Evolutionary conservation across 23 tunicate species (phyloP), one percentile per base, ranked within the genome.

Genomic region (Halocynthia roretzi): DNA sequence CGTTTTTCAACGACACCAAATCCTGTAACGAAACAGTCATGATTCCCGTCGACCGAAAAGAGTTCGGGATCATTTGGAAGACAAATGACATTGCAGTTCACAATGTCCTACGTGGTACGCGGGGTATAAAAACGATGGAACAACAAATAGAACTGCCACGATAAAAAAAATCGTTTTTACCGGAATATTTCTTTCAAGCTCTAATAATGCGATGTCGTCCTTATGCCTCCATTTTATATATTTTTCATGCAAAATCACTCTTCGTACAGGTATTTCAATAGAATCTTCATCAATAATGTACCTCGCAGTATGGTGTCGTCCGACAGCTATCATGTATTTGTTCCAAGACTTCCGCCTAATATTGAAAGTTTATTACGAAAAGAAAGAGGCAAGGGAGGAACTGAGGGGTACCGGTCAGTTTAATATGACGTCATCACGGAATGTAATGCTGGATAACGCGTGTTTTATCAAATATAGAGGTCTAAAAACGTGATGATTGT

Each of bases 11-110:
- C 31, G 10, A 74, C n/a, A 8, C 78, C 78, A 48, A 74, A 74
- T 50, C 78, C 78, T 8, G 78, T 74, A 62, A 74, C 78, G 40
- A 50, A 74, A 6, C 78, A 74, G 8, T 74, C 78, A 12, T 23
- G 62, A 8, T 18, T 44, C 22, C 56, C 62, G 14, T 31, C 44
- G 44, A 31, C 44, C 44, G 44, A 31, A 31, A 31, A 31, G 1
- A 31, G 44, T 31, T 31, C 44, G 44, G 44, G 44, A 31, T 31
- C 44, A 31, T 31, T 31, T 31, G 44, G 44, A 31, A 31, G 44
- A 31, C 44, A 31, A 31, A 31, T 31, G 4, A 31, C 44, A 31
- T 31, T 31, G 44, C 4, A 0, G 44, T 31, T 31, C 44, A 4
- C 44, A 31, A 31, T 31, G 44, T 31, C 44, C 44, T 31, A 31